phyloP scores from a whole-genome alignment of 2,888 invertebrate genomes.

The Gnatocerus cornutus region DNA sequence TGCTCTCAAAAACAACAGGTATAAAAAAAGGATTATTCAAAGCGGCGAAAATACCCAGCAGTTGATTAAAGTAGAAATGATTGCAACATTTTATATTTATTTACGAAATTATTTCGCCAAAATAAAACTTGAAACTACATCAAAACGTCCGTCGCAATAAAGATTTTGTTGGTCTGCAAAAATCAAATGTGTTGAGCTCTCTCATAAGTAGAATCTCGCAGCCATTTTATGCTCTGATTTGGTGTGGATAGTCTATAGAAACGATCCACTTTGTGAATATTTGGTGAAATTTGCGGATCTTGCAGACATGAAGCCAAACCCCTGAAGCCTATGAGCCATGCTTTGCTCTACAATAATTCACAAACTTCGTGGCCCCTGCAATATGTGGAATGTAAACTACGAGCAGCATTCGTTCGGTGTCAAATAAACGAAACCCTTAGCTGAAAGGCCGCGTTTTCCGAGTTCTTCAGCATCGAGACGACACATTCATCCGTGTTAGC shows the following conservation, averaged over 20 bases:
- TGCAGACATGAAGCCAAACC: constrained; percentile 9
- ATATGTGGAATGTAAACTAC: constrained; percentile 48
- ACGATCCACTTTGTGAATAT: constrained; percentile 28
- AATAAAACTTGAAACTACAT: too few species aligned
- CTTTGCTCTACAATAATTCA: constrained; percentile 37
- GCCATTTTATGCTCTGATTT: constrained; percentile 8
- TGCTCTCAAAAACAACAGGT: too few species aligned
- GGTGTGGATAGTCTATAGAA: constrained; percentile 19
- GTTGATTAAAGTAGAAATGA: too few species aligned
- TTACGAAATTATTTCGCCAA: too few species aligned
- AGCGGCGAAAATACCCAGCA: too few species aligned
- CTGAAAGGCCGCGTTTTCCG: constrained; percentile 33
- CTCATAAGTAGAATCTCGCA: constrained; percentile 8
- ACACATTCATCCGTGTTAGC: constrained; percentile 24
- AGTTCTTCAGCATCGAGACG: constrained; percentile 29
- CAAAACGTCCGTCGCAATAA: too few species aligned
- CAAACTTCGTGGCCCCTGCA: constrained; percentile 28
- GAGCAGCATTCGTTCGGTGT: constrained; percentile 43
- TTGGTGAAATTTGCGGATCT: constrained; percentile 32
- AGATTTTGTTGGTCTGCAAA: neutral
- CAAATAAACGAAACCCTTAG: constrained; percentile 43
- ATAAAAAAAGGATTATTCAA: too few species aligned
- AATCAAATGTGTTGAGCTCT: constrained; percentile 13
- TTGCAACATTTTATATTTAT: too few species aligned
- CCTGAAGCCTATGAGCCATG: constrained; percentile 23